Base-by-base conservation (phyloP, 2,797 vertebrate species). In the Mormyrops boulengeri region DNA sequence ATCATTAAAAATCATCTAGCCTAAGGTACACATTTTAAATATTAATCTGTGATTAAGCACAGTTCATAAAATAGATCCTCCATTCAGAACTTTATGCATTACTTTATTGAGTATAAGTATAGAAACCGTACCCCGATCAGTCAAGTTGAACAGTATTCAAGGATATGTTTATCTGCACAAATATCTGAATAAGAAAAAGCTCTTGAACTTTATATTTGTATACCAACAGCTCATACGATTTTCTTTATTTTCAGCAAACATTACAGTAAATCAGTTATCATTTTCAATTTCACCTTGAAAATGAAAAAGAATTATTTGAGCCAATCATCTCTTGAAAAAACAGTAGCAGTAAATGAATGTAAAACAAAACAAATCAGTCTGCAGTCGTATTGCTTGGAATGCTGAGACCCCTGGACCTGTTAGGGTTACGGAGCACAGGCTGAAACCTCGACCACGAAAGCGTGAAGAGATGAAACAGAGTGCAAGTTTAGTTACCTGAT, bases 31-130 rank as follows among this genome's bases (percentile, higher is more conserved):
- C 49, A 26, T 52, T 85, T 47, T 50, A 85, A 50, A 85, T 26
- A 85, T 30, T 50, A 50, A 85, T 85, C 49, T 85, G 84, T 52
- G 49, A 52, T 85, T 50, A 85, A 47, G 41, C 19, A 47, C 38
- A 44, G 14, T 82, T 44, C 19, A 82, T 47, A 47, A 22, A 47
- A 82, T 47, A 82, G 77, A 82, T 47, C 41, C 6, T 82, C 38
- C 41, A n/a, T 82, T 4, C 77, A 47, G 77, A 82, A 82, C 41
- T 82, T 47, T 82, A 82, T 47, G 41, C 77, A 82, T 82, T 47
- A 82, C 22, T 82, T 47, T 80, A 80, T 80, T 82, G 77, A 82
- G 41, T n/a, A 82, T 82, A 82, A n/a, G 77, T 82, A 82, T n/a
- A 47, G 77, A 44, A 82, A 17, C 38, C 4, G 3, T 11, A 47